Conservation (phyloP, 2,888 invertebrate species). For the Aelia acuminata region DNA sequence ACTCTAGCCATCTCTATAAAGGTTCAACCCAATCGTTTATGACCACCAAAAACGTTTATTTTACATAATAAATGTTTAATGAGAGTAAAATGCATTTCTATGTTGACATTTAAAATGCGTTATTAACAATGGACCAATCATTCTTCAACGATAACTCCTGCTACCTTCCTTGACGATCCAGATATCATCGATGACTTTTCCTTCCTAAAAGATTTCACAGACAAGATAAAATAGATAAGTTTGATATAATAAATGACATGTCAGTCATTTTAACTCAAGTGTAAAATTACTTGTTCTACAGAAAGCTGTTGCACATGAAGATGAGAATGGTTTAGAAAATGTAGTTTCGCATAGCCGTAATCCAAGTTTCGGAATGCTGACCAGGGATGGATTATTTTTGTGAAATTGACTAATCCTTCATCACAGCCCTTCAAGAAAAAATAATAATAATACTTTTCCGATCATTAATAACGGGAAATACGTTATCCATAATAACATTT, state of each 20-base stretch:
- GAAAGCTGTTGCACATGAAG: conserved; percentile 87
- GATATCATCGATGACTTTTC: conserved; percentile 66
- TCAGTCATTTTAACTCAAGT: background rate
- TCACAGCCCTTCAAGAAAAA: conserved; percentile 77
- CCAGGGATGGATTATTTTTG: conserved; percentile 77
- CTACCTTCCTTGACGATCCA: conserved; percentile 66
- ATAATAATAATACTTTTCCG: background rate
- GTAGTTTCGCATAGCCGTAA: conserved; percentile 92
- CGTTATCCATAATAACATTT: no score
- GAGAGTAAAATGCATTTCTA: no score
- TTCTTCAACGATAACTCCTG: conserved; percentile 62
- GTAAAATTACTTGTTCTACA: conserved; percentile 65
- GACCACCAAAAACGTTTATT: background rate
- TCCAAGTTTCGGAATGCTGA: conserved; percentile 88
- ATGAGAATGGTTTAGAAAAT: conserved; percentile 85
- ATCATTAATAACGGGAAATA: background rate
- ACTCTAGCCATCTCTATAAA: no score
- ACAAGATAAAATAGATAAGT: background rate
- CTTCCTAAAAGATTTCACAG: conserved; percentile 64
- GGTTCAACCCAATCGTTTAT: no score
- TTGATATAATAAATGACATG: background rate
- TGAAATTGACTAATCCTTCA: conserved; percentile 85
- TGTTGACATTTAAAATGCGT: background rate
- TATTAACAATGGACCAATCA: background rate
- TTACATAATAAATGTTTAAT: background rate